Evolutionary conservation across 2,888 invertebrate species (phyloP).

Genomic region (Ecdyonurus torrentis): DNA sequence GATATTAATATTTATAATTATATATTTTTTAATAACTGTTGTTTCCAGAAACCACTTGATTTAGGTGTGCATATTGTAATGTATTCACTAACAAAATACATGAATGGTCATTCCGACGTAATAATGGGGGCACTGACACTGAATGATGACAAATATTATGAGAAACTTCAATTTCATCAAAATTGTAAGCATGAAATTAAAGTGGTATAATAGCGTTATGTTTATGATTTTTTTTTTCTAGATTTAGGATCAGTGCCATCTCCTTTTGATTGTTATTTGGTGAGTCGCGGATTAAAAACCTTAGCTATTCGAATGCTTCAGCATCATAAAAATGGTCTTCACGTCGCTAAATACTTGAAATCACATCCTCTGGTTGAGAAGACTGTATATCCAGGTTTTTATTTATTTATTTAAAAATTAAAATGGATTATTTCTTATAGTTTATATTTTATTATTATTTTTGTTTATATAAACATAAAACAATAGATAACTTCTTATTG

Average conservation of each 20-base stretch:
- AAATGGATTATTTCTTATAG: not conserved
- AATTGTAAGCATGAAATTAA: conserved; percentile 50
- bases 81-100: conserved; percentile 92
- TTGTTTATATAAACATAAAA: too few relatives aligned
- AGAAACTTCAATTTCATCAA: conserved; percentile 66
- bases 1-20: not conserved
- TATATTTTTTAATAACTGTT: not conserved
- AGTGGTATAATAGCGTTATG: not conserved
- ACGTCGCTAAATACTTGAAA: conserved; percentile 67
- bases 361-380: conserved; percentile 58
- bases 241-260: conserved; percentile 88
- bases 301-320: conserved; percentile 79
- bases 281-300: conserved; percentile 86
- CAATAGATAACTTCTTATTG: too few relatives aligned
- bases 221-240: conserved; percentile 24
- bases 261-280: conserved; percentile 90
- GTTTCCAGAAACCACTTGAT: conserved; percentile 42
- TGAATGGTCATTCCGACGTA: conserved; percentile 96
- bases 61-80: conserved; percentile 82
- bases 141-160: conserved; percentile 50
- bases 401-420: not conserved
- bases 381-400: conserved; percentile 65
- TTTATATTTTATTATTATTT: too few relatives aligned
- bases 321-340: conserved; percentile 61
- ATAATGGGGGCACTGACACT: conserved; percentile 87